Conservation (phyloP, 2,113 vertebrate genomes). For the Neogobius melanostomus region DNA sequence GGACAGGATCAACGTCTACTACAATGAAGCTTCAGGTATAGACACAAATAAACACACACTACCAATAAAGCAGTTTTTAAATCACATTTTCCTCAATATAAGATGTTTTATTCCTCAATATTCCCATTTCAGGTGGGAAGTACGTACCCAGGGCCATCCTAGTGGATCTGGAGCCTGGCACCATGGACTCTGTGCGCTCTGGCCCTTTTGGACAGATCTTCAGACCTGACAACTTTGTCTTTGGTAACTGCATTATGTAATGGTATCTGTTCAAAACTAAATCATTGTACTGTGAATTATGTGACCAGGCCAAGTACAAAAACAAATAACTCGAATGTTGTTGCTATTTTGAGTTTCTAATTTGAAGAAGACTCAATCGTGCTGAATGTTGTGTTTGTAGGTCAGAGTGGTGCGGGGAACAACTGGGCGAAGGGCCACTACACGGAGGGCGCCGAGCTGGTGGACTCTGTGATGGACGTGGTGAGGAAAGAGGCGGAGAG, state of each 20-base stretch:
- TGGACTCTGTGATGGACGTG: constrained; percentile 90
- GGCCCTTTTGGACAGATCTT: constrained; percentile 77
- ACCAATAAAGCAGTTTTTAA: too few relatives aligned
- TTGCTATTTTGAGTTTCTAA: not conserved
- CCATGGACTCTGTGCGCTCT: constrained; percentile 77
- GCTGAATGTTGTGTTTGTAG: constrained; percentile 56
- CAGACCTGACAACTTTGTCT: constrained; percentile 78
- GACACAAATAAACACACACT: not conserved
- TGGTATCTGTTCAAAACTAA: not conserved
- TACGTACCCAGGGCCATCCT: constrained; percentile 76
- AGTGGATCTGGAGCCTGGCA: constrained; percentile 77
- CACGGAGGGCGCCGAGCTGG: constrained; percentile 88
- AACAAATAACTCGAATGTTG: not conserved
- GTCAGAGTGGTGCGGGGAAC: constrained; percentile 92
- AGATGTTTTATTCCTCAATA: not conserved
- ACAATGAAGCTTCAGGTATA: constrained; percentile 74
- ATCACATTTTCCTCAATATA: too few relatives aligned
- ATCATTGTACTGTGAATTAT: too few relatives aligned
- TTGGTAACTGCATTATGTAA: constrained; percentile 48
- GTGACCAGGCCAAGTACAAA: too few relatives aligned
- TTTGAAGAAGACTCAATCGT: not conserved
- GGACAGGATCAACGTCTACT: constrained; percentile 77
- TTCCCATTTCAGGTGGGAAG: constrained; percentile 66
- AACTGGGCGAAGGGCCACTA: constrained; percentile 95
- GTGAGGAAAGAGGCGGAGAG: constrained; percentile 90